phyloP scores from a whole-genome alignment of 2,797 vertebrate genomes.

The Lerista edwardsae region DNA sequence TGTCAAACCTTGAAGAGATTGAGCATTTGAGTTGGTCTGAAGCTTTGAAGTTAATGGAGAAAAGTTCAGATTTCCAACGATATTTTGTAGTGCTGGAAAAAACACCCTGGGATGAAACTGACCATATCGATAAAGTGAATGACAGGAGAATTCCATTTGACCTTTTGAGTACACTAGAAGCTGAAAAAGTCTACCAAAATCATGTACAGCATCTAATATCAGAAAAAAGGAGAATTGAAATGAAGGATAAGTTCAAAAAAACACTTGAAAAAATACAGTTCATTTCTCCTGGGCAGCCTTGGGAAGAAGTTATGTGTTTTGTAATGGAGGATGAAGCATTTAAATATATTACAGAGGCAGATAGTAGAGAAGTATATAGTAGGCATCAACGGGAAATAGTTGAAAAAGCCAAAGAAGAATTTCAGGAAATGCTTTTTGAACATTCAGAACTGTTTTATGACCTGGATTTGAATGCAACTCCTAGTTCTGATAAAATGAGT shows the following conservation, averaged over 20 bases:
- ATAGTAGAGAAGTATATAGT: conserved; percentile 95
- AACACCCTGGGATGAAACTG: conserved; percentile 95
- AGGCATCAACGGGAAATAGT: conserved; percentile 98
- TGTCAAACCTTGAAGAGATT: conserved; percentile 94
- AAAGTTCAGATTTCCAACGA: conserved; percentile 90
- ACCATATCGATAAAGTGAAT: conserved; percentile 93
- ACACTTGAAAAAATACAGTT: conserved; percentile 96
- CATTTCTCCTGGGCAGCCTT: conserved; percentile 93
- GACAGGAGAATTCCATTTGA: conserved; percentile 97
- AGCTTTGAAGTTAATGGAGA: conserved; percentile 91
- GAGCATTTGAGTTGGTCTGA: conserved; percentile 92
- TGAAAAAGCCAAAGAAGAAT: conserved; percentile 99
- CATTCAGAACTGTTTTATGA: conserved; percentile 99
- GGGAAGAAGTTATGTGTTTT: conserved; percentile 99
- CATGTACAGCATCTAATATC: conserved; percentile 95
- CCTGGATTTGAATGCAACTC: conserved; percentile 97
- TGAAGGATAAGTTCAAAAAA: conserved; percentile 99
- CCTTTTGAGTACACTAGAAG: conserved; percentile 89
- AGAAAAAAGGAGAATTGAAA: conserved; percentile 94
- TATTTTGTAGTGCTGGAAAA: conserved; percentile 95
- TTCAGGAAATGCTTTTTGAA: conserved; percentile 99
- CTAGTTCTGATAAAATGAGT: conserved; percentile 98
- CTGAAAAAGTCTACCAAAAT: conserved; percentile 93
- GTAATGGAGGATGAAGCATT: conserved; percentile 97
- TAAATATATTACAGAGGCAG: conserved; percentile 95